Evolutionary conservation across 2,113 vertebrate genomes (phyloP).

Genomic region (Ardeotis arabs): DNA sequence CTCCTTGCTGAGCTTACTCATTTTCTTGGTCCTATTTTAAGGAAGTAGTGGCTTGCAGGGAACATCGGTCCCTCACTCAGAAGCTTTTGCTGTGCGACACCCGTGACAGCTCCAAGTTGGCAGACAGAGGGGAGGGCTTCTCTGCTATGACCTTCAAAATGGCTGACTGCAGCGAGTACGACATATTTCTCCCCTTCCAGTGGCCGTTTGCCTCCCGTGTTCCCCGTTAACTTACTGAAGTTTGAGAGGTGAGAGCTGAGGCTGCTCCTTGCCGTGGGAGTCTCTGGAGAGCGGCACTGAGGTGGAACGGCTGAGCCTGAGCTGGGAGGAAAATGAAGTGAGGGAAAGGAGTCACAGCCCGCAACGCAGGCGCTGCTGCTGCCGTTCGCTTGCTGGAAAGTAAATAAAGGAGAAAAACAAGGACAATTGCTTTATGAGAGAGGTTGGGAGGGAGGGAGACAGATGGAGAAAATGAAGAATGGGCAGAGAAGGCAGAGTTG

Average conservation of each 20-base stretch:
- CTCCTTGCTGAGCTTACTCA: not conserved
- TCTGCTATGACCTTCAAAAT: constrained; percentile 32
- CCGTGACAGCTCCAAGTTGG: not conserved
- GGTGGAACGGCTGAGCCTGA: constrained; percentile 3
- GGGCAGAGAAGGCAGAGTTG: not conserved
- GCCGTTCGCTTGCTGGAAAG: not conserved
- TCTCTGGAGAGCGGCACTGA: constrained; percentile 44
- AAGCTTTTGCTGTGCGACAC: not conserved
- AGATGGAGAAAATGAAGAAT: not conserved
- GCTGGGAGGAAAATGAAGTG: constrained; percentile 23
- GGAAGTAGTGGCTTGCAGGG: not conserved
- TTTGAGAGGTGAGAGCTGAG: constrained; percentile 2
- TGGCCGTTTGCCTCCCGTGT: not conserved
- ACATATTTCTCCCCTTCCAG: not conserved
- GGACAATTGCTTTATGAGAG: constrained; percentile 2
- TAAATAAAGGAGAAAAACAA: constrained; percentile 29
- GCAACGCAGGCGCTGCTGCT: not conserved
- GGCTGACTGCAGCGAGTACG: not conserved
- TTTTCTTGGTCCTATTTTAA: not conserved
- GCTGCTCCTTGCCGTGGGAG: constrained; percentile 12
- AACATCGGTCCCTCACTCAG: not conserved
- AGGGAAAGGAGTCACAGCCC: not conserved
- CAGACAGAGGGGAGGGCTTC: not conserved
- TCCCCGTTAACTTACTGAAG: not conserved
- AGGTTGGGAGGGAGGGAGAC: not conserved